These are phyloP conservation scores for Nesogale talazaci DNA, from an alignment of 2,113 vertebrate genomes.

Conservation along the genomic window DNA sequence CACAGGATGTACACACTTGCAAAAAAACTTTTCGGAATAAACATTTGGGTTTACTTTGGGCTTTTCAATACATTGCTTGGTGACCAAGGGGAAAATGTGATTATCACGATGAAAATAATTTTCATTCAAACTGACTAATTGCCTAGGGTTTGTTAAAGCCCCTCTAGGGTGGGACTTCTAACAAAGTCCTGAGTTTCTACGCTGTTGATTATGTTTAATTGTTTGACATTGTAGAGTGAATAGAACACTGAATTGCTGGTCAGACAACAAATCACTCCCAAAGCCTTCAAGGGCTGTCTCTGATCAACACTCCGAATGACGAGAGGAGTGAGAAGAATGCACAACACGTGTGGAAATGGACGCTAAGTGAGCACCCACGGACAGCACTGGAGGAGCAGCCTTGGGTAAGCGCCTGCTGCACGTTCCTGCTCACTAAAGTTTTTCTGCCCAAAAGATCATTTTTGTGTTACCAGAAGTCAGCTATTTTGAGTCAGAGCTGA, in stretches of 20 bases:
- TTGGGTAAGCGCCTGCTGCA: background rate
- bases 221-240: slow-evolving; percentile 55
- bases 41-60: slow-evolving; percentile 23
- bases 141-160: slow-evolving; percentile 45
- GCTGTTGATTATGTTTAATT: slow-evolving; percentile 66
- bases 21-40: slow-evolving; percentile 49
- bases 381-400: background rate
- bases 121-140: slow-evolving; percentile 65
- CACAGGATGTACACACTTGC: slow-evolving; percentile 44
- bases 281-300: slow-evolving; percentile 12
- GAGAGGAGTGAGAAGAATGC: background rate
- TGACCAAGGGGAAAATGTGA: slow-evolving; percentile 46
- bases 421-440: slow-evolving; percentile 51
- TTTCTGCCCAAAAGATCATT: slow-evolving; percentile 3
- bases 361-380: background rate
- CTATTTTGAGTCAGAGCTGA: background rate
- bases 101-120: slow-evolving; percentile 63
- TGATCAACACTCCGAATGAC: slow-evolving; percentile 27
- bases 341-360: slow-evolving; percentile 26
- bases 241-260: slow-evolving; percentile 43
- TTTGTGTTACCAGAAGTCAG: slow-evolving; percentile 14
- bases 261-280: slow-evolving; percentile 65
- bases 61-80: slow-evolving; percentile 39
- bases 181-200: slow-evolving; percentile 67
- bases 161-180: slow-evolving; percentile 57